These are phyloP conservation scores for Typhlichthys eigenmanni DNA, from an alignment of 2,797 vertebrate species.

Conservation along the genomic window DNA sequence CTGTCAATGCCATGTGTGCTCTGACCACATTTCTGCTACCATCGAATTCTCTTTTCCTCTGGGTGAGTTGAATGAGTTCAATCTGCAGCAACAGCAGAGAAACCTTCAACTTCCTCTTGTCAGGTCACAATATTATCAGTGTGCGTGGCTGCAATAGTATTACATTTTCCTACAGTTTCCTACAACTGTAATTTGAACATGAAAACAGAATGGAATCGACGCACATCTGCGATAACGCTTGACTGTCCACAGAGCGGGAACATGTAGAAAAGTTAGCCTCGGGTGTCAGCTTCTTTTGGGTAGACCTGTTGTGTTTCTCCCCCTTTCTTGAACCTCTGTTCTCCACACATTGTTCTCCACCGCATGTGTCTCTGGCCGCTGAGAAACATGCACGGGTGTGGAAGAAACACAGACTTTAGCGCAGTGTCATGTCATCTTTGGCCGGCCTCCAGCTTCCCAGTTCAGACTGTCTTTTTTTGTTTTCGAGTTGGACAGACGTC, in stretches of 20 bases:
- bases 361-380: constrained; percentile 50
- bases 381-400: constrained; percentile 64
- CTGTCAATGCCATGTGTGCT: constrained; percentile 31
- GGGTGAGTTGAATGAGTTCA: constrained; percentile 58
- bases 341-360: constrained; percentile 38
- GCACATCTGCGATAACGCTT: constrained; percentile 50
- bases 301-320: constrained; percentile 53
- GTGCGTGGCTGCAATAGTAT: constrained; percentile 21
- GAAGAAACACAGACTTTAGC: constrained; percentile 54
- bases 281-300: constrained; percentile 51
- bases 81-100: constrained; percentile 35
- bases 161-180: constrained; percentile 4
- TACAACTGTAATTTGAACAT: constrained; percentile 19
- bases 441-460: constrained; percentile 55
- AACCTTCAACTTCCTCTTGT: constrained; percentile 17
- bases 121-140: constrained; percentile 52
- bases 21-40: constrained; percentile 14
- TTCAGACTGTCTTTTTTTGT: constrained; percentile 52
- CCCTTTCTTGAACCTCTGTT: constrained; percentile 47
- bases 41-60: constrained; percentile 37
- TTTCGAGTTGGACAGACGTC: constrained; percentile 43
- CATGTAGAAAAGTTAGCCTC: constrained; percentile 34
- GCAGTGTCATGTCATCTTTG: constrained; percentile 64
- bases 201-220: constrained; percentile 16
- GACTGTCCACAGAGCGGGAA: constrained; percentile 47